Evolutionary conservation across 1,140 invertebrate genomes (phyloP), one percentile per base, ranked within the genome.

Genomic region (Bombus turneri): DNA sequence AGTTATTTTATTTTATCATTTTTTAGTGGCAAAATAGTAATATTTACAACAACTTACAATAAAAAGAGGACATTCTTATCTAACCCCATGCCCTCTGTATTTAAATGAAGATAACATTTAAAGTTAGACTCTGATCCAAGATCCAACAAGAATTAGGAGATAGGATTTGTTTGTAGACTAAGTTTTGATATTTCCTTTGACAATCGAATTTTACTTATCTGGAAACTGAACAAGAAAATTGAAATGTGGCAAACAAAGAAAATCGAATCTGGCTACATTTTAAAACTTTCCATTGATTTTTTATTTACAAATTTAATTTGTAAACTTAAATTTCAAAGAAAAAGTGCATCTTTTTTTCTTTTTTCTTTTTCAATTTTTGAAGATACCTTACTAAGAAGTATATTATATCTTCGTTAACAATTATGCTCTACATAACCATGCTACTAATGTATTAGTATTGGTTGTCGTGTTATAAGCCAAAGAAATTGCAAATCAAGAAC

Each of bases 1-100:
- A 53, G 2, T 71, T 76, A 9, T 22, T 68, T 37, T 22, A 10
- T 34, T 53, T 69, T 73, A 31, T 57, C 9, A 12, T 43, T 39
- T 75, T 64, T 76, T 66, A 41, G 13, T 34, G 47, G 13, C 39
- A 83, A 53, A 68, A 28, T 57, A 37, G 9, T 53, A 53, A 9
- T 57, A n/a, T 47, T 25, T 71, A 43, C 76, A 43, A 71, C 10
- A 57, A 12, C 57, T 86, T 83, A 81, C 78, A 85, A 81, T 86
- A 82, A 28, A 74, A 91, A 80, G 86, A 91, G 31, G 8, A 78
- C 81, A 64, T 73, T 89, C 81, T 91, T 91, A 91, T 91, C 90
- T 91, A 88, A 91, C 90, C 91, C 86, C 75, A 62, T 90, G 90
- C 82, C 86, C 88, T 71, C 86, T 84, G 82, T 31, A 91, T 90